Percentiles rank a stretch among this genome's conserved stretches.
Evolutionary conservation across 2,888 invertebrate genomes (phyloP).

Genomic region (Agrochola lota): DNA sequence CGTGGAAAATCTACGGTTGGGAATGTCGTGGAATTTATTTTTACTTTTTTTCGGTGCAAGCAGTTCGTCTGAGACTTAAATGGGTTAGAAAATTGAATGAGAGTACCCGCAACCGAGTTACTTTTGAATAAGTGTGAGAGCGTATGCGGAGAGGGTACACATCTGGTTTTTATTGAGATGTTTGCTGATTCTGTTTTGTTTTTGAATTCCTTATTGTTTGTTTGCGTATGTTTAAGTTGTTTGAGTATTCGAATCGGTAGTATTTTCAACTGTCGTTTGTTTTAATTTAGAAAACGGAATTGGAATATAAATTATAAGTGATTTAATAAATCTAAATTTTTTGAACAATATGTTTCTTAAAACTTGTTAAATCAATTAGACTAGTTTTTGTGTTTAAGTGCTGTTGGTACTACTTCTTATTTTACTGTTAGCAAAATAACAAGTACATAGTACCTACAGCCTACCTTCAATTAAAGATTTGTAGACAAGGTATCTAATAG

Average conservation of each 20-base stretch:
- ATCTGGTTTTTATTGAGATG: constrained; percentile 80
- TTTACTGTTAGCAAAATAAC: no score
- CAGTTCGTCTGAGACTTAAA: constrained; percentile 89
- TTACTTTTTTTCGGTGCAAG: constrained; percentile 77
- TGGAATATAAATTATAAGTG: background rate
- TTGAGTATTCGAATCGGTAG: constrained; percentile 10
- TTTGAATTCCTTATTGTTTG: constrained; percentile 65
- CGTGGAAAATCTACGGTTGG: constrained; percentile 85
- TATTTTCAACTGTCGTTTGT: constrained; percentile 1
- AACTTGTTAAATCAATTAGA: no score
- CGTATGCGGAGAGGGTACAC: constrained; percentile 80
- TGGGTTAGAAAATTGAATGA: constrained; percentile 91
- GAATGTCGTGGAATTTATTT: constrained; percentile 80
- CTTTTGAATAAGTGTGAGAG: constrained; percentile 85
- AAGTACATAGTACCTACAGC: no score
- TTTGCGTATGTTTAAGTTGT: constrained; percentile 51
- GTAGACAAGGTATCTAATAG: no score
- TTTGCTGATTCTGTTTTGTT: constrained; percentile 73
- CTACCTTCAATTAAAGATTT: no score
- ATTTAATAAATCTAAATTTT: no score
- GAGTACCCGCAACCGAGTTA: constrained; percentile 81
- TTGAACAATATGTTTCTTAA: no score
- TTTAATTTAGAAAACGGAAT: background rate
- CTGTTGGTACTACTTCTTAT: no score
- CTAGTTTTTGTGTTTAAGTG: no score